Evolutionary conservation across 1,140 invertebrate genomes (phyloP).

Genomic region (Chironomus tepperi): DNA sequence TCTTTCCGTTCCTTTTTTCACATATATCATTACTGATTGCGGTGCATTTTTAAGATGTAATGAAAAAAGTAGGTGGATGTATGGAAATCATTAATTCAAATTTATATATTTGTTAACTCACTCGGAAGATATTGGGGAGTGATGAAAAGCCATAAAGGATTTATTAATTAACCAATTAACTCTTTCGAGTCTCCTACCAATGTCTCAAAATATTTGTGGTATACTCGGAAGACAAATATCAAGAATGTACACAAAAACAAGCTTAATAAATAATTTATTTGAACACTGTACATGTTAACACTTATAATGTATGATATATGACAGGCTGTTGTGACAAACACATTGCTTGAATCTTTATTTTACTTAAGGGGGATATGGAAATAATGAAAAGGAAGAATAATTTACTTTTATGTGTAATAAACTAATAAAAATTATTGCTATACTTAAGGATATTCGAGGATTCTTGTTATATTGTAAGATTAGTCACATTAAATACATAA

Average conservation of each 20-base stretch:
- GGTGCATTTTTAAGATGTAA: too few species aligned
- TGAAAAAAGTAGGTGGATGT: too few species aligned
- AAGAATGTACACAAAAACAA: neutral
- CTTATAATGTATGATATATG: neutral
- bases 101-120: too few species aligned
- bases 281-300: neutral
- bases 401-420: constrained; percentile 15
- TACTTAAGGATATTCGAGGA: neutral
- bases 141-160: neutral
- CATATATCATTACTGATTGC: too few species aligned
- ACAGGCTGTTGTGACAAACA: neutral
- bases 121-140: neutral
- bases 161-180: constrained; percentile 23
- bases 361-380: neutral
- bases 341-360: neutral
- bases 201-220: neutral
- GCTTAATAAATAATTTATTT: constrained; percentile 10
- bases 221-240: neutral
- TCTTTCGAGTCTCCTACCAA: neutral
- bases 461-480: too few species aligned
- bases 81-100: too few species aligned
- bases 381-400: constrained; percentile 9
- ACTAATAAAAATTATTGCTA: constrained; percentile 1
- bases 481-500: too few species aligned
- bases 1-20: too few species aligned